phyloP scores from a whole-genome alignment of 2,797 vertebrate genomes.

The Sebastes minor region DNA sequence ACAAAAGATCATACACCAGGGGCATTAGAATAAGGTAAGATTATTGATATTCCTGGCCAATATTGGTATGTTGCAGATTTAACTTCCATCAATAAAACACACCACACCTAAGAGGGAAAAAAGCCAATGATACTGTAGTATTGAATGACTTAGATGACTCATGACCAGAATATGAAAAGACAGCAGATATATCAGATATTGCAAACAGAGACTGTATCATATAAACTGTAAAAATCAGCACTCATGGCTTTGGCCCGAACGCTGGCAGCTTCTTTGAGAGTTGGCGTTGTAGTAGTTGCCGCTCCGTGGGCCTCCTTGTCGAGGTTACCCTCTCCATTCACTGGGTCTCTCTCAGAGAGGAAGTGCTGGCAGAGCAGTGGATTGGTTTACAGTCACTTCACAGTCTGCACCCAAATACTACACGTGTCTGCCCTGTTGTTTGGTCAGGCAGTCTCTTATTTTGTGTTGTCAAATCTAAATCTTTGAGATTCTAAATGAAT shows the following conservation, averaged over 20 bases:
- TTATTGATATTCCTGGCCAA: background rate
- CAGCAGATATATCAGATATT: background rate
- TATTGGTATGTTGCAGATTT: background rate
- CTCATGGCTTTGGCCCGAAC: background rate
- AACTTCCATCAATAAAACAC: background rate
- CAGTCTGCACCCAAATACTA: background rate
- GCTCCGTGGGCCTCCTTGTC: constrained; percentile 48
- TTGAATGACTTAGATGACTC: background rate
- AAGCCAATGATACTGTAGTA: background rate
- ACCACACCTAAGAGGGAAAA: background rate
- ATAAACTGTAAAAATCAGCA: background rate
- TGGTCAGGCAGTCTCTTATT: background rate
- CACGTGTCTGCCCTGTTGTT: background rate
- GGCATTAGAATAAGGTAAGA: background rate
- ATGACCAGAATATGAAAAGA: background rate
- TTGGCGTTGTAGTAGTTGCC: constrained; percentile 15
- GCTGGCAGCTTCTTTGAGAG: background rate
- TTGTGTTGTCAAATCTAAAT: background rate
- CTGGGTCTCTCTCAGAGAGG: constrained; percentile 17
- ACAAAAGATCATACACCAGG: background rate
- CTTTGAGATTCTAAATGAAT: background rate
- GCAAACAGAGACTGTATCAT: background rate
- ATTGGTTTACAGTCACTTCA: constrained; percentile 5
- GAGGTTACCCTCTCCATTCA: constrained; percentile 41
- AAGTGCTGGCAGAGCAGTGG: constrained; percentile 35